Evolutionary conservation across 2,888 invertebrate genomes (phyloP), one percentile per base, ranked within the genome.

Genomic region (Archips crataeganus): DNA sequence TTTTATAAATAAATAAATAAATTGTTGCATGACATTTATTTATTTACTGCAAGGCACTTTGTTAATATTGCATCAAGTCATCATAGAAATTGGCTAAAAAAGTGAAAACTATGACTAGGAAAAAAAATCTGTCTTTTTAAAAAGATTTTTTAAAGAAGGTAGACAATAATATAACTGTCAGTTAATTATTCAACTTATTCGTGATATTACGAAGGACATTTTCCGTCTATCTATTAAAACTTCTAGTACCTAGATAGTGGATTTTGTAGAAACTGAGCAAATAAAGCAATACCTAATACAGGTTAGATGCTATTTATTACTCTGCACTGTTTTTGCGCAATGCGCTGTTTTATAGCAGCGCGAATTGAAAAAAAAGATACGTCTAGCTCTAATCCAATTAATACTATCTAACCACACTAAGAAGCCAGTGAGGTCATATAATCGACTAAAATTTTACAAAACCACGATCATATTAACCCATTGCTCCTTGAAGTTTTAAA

Each of bases 241-340:
- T 23, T 1, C 23, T 23, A 23, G 23, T 23, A 23, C 23, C 23
- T 23, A 23, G 39, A 39, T 39, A 39, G 11, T 8, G 10, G 4
- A 11, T 11, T 3, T 11, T 23, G 9, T 2, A 54, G 23, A 54
- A 54, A 54, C 3, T 57, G 32, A 32, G 32, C 15, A 15, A 54
- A 23, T 49, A 36, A 39, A 15, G 23, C 11, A 45, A 45, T 32
- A 39, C 39, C 39, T 39, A 45, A 11, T 6, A 62, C 0, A 15
- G 23, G 42, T 32, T 11, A 32, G 42, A 45, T 23, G 45, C 5
- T 23, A 45, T 66, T 60, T 65, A 60, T 71, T 61, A 72, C 23
- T 32, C 63, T 73, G 68, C 57, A 68, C 54, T 23, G 39, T 47
- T 63, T 71, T 73, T 68, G 62, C 72, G 72, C 72, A 73, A 73